Evolutionary conservation across 1,140 invertebrate species (phyloP).

Genomic region (Stegodyphus dumicola): DNA sequence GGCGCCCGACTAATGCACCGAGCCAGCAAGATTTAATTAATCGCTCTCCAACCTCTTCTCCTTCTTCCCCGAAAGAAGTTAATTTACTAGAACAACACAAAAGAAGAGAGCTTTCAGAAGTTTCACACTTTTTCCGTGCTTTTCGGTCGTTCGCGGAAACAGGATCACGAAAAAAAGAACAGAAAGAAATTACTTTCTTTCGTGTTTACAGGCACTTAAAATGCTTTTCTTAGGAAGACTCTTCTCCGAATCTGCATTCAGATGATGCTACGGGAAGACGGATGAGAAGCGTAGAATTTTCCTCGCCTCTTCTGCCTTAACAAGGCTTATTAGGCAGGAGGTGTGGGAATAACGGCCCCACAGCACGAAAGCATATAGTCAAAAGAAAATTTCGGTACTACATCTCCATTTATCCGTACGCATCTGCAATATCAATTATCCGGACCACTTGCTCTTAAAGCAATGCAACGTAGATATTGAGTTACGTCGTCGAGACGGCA

Average conservation of each 20-base stretch:
- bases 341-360: conserved; percentile 22
- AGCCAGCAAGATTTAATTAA: not conserved
- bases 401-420: too few species aligned
- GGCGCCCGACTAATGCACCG: too few species aligned
- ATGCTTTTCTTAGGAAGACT: not conserved
- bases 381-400: not conserved
- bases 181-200: conserved; percentile 42
- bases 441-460: too few species aligned
- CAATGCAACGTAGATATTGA: too few species aligned
- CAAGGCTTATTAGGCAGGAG: too few species aligned
- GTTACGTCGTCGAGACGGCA: too few species aligned
- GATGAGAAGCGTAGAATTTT: conserved; percentile 1
- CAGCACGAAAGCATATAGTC: not conserved
- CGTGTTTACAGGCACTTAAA: conserved; percentile 42
- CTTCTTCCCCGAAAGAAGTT: not conserved
- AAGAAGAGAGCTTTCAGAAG: not conserved
- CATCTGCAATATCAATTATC: too few species aligned
- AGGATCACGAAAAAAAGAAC: not conserved
- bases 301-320: too few species aligned
- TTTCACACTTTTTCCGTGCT: conserved; percentile 30
- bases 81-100: not conserved
- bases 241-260: conserved; percentile 4
- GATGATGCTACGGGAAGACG: not conserved
- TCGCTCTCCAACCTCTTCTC: not conserved
- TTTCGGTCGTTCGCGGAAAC: conserved; percentile 10